A percentile compares a stretch with the other conserved stretches of the same genome.
Evolutionary conservation across 1,140 invertebrate genomes (phyloP).

Genomic region (Aphidius gifuensis): DNA sequence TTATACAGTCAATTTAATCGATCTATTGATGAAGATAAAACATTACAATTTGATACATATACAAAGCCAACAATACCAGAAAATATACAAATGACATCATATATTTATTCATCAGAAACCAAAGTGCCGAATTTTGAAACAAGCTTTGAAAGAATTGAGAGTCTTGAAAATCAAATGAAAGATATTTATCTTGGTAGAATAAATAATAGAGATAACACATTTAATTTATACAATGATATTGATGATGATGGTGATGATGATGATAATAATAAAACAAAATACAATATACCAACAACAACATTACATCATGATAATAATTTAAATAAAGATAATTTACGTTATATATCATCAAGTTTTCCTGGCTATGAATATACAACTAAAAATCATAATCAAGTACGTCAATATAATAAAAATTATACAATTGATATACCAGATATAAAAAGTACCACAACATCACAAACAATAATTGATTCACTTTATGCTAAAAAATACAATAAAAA

Average conservation of each 20-base stretch:
- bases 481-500: conserved; percentile 36
- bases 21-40: too few relatives aligned
- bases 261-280: neutral
- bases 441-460: conserved; percentile 29
- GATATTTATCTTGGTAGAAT: conserved; percentile 25
- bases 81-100: conserved; percentile 39
- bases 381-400: conserved; percentile 20
- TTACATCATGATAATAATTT: neutral
- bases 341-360: conserved; percentile 16
- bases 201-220: conserved; percentile 14
- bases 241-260: neutral
- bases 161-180: conserved; percentile 25
- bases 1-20: conserved; percentile 15
- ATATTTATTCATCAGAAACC: conserved; percentile 31
- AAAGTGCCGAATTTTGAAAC: conserved; percentile 26
- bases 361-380: conserved; percentile 9
- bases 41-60: conserved; percentile 27
- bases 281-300: conserved; percentile 3
- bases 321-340: neutral
- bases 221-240: conserved; percentile 13
- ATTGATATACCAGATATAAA: conserved; percentile 26
- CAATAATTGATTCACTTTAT: conserved; percentile 41
- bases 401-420: conserved; percentile 34
- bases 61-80: conserved; percentile 29
- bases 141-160: conserved; percentile 30